Evolutionary conservation across 1,140 invertebrate species (phyloP).

Genomic region (Tetramorium alpestre): DNA sequence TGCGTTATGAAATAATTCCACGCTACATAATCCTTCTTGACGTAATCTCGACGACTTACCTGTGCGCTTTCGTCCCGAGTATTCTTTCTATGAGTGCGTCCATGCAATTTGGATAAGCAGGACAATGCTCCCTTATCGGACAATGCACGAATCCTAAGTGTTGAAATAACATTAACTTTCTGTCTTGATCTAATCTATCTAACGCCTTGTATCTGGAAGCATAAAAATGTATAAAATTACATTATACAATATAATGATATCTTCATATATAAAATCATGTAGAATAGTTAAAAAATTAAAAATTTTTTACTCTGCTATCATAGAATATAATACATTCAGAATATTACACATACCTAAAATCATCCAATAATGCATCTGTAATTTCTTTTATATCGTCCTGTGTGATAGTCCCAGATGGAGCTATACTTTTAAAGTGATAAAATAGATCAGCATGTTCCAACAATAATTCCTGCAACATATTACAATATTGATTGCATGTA

Average conservation of each 20-base stretch:
- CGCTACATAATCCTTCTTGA: neutral
- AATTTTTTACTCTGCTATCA: conserved; percentile 10
- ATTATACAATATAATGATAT: neutral
- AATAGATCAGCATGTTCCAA: conserved; percentile 98
- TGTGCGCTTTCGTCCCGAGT: conserved; percentile 90
- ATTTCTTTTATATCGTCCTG: conserved; percentile 98
- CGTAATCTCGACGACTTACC: conserved; percentile 79
- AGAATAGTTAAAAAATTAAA: conserved; percentile 8
- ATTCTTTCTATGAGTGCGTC: conserved; percentile 94
- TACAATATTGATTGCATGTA: conserved; percentile 82
- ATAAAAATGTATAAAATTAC: neutral
- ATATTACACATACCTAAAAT: conserved; percentile 90
- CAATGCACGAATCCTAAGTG: conserved; percentile 98
- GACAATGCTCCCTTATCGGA: conserved; percentile 97
- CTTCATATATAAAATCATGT: neutral
- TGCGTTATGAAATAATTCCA: conserved; percentile 35
- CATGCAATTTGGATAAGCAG: conserved; percentile 95
- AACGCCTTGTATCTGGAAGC: conserved; percentile 94
- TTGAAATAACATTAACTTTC: conserved; percentile 97
- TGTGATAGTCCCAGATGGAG: conserved; percentile 95
- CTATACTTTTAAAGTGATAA: conserved; percentile 96
- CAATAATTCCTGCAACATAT: conserved; percentile 91
- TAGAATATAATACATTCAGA: neutral
- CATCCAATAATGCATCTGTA: conserved; percentile 95
- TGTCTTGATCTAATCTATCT: conserved; percentile 96